phyloP scores from a whole-genome alignment of 2,113 vertebrate genomes.

The Riparia riparia region DNA sequence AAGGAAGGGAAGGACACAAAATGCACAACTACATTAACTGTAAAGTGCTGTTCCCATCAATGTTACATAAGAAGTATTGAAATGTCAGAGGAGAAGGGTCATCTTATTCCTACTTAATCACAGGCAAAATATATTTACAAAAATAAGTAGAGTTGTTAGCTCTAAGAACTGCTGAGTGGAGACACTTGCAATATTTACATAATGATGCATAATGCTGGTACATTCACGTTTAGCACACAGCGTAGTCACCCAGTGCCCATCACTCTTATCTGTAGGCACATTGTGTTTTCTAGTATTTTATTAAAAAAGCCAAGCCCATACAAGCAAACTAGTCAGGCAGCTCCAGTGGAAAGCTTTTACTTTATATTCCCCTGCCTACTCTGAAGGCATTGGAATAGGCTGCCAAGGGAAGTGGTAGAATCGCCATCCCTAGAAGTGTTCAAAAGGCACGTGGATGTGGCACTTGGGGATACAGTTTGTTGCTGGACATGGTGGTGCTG shows the following conservation, averaged over 20 bases:
- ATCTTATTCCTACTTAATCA: constrained; percentile 48
- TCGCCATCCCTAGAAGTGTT: background rate
- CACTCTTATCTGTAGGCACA: background rate
- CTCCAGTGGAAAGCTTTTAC: background rate
- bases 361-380: background rate
- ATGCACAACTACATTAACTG: background rate
- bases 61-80: constrained; percentile 17
- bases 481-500: background rate
- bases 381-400: background rate
- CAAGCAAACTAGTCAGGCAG: background rate
- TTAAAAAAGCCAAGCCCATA: constrained; percentile 3
- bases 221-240: background rate
- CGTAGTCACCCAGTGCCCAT: background rate
- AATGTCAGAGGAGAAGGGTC: constrained; percentile 36
- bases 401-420: background rate
- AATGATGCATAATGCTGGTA: constrained; percentile 18
- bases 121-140: constrained; percentile 37
- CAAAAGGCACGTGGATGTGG: background rate
- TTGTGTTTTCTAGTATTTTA: background rate
- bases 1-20: constrained; percentile 9
- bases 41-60: constrained; percentile 19
- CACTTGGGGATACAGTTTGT: background rate
- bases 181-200: constrained; percentile 51
- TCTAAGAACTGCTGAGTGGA: constrained; percentile 38
- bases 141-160: constrained; percentile 18